Evolutionary conservation across 2,113 vertebrate species (phyloP).

Genomic region (Chauna torquata): DNA sequence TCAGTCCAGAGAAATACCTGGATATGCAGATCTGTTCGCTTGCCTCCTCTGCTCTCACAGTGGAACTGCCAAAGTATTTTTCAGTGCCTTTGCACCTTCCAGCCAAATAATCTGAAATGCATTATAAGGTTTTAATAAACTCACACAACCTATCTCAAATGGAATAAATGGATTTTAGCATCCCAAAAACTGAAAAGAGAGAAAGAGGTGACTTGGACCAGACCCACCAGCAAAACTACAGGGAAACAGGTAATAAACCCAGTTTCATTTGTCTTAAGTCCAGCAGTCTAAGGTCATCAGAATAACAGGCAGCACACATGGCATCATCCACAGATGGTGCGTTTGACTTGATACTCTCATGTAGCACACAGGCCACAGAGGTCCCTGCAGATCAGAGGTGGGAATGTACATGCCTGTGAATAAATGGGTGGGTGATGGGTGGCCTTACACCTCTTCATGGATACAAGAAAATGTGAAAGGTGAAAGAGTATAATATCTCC

Average conservation of each 20-base stretch:
- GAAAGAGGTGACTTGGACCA: background rate
- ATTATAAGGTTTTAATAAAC: background rate
- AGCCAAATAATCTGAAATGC: background rate
- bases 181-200: background rate
- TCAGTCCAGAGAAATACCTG: background rate
- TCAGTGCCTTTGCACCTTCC: background rate
- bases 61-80: background rate
- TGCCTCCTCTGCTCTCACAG: background rate
- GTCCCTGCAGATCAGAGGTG: background rate
- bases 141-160: accelerated
- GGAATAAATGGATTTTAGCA: background rate
- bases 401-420: background rate
- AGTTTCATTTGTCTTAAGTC: background rate
- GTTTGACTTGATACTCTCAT: background rate
- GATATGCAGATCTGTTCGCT: background rate
- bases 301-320: background rate
- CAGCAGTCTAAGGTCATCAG: background rate
- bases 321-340: background rate
- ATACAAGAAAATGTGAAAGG: background rate
- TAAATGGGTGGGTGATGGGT: background rate
- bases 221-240: background rate
- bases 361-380: accelerated
- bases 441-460: background rate
- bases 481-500: background rate
- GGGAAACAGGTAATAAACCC: background rate